A percentile compares a stretch with the other conserved stretches of the same genome.
phyloP scores from a whole-genome alignment of 1,140 invertebrate genomes.

The Leucophenga varia region DNA sequence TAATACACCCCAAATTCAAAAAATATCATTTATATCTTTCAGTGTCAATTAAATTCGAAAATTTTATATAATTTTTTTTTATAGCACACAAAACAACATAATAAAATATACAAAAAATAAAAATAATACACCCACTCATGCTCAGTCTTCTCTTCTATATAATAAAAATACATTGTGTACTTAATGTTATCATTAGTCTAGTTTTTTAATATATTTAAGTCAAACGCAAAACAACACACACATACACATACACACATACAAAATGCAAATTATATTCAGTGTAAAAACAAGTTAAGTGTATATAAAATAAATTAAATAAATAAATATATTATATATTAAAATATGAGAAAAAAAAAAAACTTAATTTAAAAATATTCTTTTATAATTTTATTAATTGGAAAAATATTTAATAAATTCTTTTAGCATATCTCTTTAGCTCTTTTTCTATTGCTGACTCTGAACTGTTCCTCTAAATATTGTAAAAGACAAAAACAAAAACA shows the following conservation, averaged over 20 bases:
- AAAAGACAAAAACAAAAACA: not conserved
- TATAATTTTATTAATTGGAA: no score
- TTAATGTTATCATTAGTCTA: constrained; percentile 52
- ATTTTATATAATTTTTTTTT: constrained; percentile 15
- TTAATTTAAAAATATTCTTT: no score
- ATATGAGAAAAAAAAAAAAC: no score
- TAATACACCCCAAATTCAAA: no score
- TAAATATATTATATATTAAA: no score
- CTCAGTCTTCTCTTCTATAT: constrained; percentile 37
- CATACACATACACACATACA: constrained; percentile 1
- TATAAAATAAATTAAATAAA: constrained; percentile 25
- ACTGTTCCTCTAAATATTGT: no score
- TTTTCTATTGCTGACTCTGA: no score
- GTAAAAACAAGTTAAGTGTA: constrained; percentile 32
- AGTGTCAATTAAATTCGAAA: constrained; percentile 39
- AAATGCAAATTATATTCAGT: constrained; percentile 5
- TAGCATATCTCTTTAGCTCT: not conserved
- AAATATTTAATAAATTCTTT: not conserved
- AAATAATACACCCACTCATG: no score
- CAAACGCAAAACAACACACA: constrained; percentile 3
- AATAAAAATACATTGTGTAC: no score
- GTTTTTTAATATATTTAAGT: constrained; percentile 44
- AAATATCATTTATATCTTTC: no score
- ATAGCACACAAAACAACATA: constrained; percentile 18
- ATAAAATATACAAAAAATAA: constrained; percentile 12